Conservation (phyloP, 2,888 invertebrate species). For the Cataglyphis livida region DNA sequence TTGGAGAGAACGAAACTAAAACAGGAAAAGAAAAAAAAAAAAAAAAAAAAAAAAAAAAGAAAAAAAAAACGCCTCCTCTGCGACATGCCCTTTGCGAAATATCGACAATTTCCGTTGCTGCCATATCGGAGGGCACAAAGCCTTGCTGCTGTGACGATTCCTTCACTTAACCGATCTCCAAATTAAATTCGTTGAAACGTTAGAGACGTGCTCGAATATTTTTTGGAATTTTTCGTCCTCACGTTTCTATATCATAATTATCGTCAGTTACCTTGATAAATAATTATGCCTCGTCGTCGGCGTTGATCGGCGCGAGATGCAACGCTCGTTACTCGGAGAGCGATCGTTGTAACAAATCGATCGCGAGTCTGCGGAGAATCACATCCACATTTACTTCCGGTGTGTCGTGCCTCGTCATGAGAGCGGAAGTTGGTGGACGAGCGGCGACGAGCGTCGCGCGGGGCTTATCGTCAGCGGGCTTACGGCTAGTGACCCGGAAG, state of each 20-base stretch:
- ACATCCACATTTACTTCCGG: neutral
- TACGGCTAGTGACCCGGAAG: constrained; percentile 7
- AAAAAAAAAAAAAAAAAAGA: neutral
- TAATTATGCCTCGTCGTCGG: neutral
- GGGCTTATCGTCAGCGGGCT: constrained; percentile 40
- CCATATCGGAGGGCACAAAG: constrained; percentile 16
- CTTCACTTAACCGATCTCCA: neutral
- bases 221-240: neutral
- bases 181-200: neutral
- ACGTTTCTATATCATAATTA: neutral
- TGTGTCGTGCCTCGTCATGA: constrained; percentile 32
- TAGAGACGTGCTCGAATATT: neutral
- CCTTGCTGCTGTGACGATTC: constrained; percentile 7
- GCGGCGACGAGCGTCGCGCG: constrained; percentile 36
- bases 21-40: too few species aligned
- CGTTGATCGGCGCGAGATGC: constrained; percentile 19
- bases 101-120: constrained; percentile 32
- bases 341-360: constrained; percentile 28
- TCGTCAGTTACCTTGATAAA: neutral
- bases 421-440: constrained; percentile 22
- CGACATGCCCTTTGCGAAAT: neutral
- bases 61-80: neutral
- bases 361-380: neutral
- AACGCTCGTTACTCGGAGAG: neutral
- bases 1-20: too few species aligned